Conservation (phyloP, 2,888 invertebrate species). For the Diarsia brunnea region DNA sequence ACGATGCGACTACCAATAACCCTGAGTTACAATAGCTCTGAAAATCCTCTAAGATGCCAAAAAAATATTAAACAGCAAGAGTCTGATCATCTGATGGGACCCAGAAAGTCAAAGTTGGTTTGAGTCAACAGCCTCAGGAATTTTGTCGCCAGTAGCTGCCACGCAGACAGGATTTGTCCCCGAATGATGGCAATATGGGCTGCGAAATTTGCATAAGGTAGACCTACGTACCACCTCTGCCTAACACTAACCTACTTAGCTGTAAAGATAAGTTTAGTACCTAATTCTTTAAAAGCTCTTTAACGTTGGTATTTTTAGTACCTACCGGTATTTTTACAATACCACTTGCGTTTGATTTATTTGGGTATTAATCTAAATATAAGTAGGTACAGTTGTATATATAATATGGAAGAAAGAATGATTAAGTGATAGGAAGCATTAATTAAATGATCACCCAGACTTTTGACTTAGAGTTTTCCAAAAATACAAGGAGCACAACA, state of each 20-base stretch:
- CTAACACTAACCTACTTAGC: background rate
- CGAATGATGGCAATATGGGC: background rate
- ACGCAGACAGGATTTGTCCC: background rate
- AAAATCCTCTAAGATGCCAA: background rate
- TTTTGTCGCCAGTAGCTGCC: background rate
- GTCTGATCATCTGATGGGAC: background rate
- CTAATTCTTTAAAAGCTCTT: background rate
- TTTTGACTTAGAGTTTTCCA: background rate
- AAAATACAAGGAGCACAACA: background rate
- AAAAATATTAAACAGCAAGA: too few species aligned
- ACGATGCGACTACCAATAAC: slow-evolving; percentile 5
- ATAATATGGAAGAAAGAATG: too few species aligned
- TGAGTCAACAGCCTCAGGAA: background rate
- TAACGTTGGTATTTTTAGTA: too few species aligned
- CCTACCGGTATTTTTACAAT: background rate
- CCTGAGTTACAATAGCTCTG: background rate
- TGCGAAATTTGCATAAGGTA: background rate
- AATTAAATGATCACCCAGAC: background rate
- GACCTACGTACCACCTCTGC: background rate
- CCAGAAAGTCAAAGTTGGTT: background rate
- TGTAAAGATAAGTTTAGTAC: background rate
- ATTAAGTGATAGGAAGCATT: background rate
- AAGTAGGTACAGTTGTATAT: background rate
- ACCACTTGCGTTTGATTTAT: background rate
- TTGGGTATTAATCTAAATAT: background rate